Base-by-base conservation (phyloP, 2,797 vertebrate species). In the Poliocrania exsul region DNA sequence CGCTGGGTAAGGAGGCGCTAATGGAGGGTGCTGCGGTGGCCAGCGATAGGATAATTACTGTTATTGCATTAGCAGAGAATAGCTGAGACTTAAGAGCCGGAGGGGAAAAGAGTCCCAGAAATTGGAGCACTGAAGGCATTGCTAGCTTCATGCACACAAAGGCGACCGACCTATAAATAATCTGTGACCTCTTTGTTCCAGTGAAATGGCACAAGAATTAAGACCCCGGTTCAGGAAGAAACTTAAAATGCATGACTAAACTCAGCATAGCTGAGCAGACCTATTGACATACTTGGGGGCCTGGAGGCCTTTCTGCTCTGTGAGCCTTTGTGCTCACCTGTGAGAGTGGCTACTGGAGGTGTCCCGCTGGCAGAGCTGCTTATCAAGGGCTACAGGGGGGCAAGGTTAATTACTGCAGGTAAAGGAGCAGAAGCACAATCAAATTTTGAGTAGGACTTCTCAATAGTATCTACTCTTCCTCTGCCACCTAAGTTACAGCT, bases 11-110 rank as follows among this genome's bases (percentile, higher is more conserved):
- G 82, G 85, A 44, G 62, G 86, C 3, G 2, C 37, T 90, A 58
- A 89, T 47, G 86, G 71, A 82, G 74, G 81, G 57, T 64, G 64
- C 84, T 29, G 66, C 3, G 0, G 24, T 46, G 87, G 85, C 70
- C 92, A 12, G 87, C 6, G 51, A 94, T 84, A 79, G 85, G 80
- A 58, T 93, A 96, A 96, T 95, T 91, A 79, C 81, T 95, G 85
- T 81, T 95, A 92, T 88, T 92, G 94, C 87, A 70, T 92, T 91
- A 67, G 80, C 26, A 81, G 10, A 35, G 80, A 93, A 92, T 50
- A 57, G 93, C 53, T 66, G 85, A 24, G 89, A 86, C 87, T 83
- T 81, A 35, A 93, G 80, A 86, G 75, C 91, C 9, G 0, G 37
- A 81, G 92, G 84, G 64, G 44, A 77, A 88, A 92, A 31, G 51